Conservation (phyloP, 2,113 vertebrate genomes). For the Octodon degus region DNA sequence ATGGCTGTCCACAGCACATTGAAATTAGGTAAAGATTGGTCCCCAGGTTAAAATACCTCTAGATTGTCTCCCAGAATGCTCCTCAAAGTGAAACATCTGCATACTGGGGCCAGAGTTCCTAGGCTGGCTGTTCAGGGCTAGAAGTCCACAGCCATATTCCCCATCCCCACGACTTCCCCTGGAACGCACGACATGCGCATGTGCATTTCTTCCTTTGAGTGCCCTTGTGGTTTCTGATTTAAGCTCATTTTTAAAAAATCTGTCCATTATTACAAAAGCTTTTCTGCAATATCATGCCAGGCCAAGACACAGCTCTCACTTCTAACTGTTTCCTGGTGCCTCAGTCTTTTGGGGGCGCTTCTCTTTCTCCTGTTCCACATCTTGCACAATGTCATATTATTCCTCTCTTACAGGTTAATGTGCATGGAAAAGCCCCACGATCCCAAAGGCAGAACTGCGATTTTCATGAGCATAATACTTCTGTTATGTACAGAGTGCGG, state of each 20-base stretch:
- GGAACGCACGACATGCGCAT: not conserved
- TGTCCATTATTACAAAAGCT: not conserved
- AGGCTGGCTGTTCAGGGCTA: not conserved
- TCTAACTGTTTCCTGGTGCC: not conserved
- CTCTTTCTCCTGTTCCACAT: not conserved
- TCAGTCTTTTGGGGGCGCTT: slow-evolving; percentile 20
- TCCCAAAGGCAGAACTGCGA: slow-evolving; percentile 66
- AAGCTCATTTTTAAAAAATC: not conserved
- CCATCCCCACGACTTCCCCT: not conserved
- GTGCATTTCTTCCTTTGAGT: not conserved
- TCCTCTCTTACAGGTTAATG: slow-evolving; percentile 71
- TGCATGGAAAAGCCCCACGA: slow-evolving; percentile 61
- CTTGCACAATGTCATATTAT: slow-evolving; percentile 68
- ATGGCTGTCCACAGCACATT: slow-evolving; percentile 28
- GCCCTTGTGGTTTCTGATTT: not conserved
- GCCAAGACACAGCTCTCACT: not conserved
- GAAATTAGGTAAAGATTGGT: slow-evolving; percentile 57
- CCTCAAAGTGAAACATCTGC: slow-evolving; percentile 24
- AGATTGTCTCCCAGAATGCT: not conserved
- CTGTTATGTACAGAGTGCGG: slow-evolving; percentile 68
- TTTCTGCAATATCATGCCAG: not conserved
- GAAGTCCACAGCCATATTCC: not conserved
- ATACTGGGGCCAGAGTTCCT: not conserved
- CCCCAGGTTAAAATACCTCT: not conserved
- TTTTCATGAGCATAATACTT: slow-evolving; percentile 76